A percentile compares a stretch with the other conserved stretches of the same genome.
Evolutionary conservation across 2,797 vertebrate species (phyloP).

Genomic region (Microctenopoma steveboyesi): DNA sequence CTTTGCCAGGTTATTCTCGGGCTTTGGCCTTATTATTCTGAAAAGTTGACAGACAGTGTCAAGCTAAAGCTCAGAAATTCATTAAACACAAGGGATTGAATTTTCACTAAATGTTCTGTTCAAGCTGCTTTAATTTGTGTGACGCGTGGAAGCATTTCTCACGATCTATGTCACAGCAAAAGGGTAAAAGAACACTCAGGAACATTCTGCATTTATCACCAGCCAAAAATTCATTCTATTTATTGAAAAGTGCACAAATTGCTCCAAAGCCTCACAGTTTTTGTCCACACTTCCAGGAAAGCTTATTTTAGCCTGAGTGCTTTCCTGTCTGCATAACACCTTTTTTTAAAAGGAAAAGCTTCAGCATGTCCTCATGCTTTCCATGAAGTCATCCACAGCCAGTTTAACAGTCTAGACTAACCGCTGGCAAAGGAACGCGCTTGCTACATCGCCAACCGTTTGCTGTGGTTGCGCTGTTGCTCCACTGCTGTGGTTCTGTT

Average conservation of each 20-base stretch:
- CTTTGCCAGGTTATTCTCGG: conserved; percentile 60
- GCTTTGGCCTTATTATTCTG: conserved; percentile 38
- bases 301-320: conserved; percentile 35
- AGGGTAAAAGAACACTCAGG: not conserved
- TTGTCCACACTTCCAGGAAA: conserved; percentile 25
- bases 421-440: conserved; percentile 68
- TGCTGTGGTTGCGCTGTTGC: conserved; percentile 62
- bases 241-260: conserved; percentile 4
- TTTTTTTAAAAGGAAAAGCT: conserved; percentile 26
- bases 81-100: not conserved
- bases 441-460: conserved; percentile 51
- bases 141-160: not conserved
- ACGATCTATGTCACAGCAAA: not conserved
- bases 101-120: not conserved
- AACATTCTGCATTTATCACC: not conserved
- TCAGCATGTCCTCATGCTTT: conserved; percentile 66
- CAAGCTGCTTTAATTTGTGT: conserved; percentile 11
- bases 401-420: conserved; percentile 64
- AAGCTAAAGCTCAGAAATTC: conserved; percentile 11
- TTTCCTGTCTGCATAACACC: conserved; percentile 29
- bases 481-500: conserved; percentile 40
- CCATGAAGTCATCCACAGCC: conserved; percentile 67
- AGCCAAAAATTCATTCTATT: not conserved
- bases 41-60: conserved; percentile 18
- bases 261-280: conserved; percentile 15